Evolutionary conservation across 2,888 invertebrate species (phyloP), one percentile per base, ranked within the genome.

Genomic region (Cephus spinipes): DNA sequence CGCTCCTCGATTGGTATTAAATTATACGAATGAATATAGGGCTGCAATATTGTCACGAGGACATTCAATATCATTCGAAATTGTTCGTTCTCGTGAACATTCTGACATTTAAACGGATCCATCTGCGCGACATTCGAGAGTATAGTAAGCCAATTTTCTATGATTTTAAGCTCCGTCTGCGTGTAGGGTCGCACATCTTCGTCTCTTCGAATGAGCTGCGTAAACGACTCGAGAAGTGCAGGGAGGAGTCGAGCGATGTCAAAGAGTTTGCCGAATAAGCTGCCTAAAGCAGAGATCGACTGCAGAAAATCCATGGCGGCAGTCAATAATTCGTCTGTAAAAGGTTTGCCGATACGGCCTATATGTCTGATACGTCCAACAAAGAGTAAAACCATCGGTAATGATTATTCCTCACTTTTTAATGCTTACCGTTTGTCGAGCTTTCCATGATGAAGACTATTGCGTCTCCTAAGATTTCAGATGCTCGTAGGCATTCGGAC

Each of bases 391-490:
- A 15, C 1, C 15, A 4, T 40, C 15, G 15, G 15, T 1, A 40
- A 6, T 40, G 15, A 30, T 69, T 30, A 1, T 69, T 69, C 69
- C 69, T 69, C 30, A 30, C 30, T 31, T 4, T 69, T 69, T 6
- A 12, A 12, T 36, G 6, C 69, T 69, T 83, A 89, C 89, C 87
- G 88, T 95, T 96, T 15, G 94, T 94, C 0, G 97, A 97, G 90
- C 96, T 96, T 77, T 93, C 93, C 79, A 97, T 91, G 81, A 97
- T 95, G 87, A 95, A 96, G 82, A 93, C 94, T 73, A 97, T 90
- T 82, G 94, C 93, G 74, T 93, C 92, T 0, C 94, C 92, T 80
- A 94, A 93, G 36, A 93, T 87, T 12, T 92, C 92, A 68, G 89
- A 88, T 80, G 90, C 82, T 77, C 81, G 82, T 11, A 88, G 80